Base-by-base conservation (phyloP, 2,888 invertebrate species). In the Drosophila birchii region DNA sequence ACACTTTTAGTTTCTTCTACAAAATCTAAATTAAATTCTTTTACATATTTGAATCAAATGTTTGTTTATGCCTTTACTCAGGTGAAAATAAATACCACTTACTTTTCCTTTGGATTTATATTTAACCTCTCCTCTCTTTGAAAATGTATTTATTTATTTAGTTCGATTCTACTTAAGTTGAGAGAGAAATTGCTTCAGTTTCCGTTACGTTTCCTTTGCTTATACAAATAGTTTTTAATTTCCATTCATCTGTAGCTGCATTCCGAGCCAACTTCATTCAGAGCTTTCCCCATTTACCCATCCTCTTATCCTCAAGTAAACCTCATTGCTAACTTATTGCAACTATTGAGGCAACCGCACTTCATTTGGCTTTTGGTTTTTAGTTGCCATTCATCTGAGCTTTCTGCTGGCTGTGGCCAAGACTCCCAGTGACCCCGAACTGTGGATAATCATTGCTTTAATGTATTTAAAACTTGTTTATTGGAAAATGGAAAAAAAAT, bases 281-380 rank as follows among this genome's bases (percentile, higher is more conserved):
- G n/a, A 9, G 58, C 58, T 51, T n/a, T 20, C 38, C 14, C 41
- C 18, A 11, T 9, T 32, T 14, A 44, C 43, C 18, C 16, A 20
- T 32, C 54, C 36, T 23, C 16, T 34, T 16, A n/a, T 16, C 9
- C 20, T 18, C 34, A 39, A 47, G 29, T n/a, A 66, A 66, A 43
- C 49, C 43, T 36, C 68, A 71, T 47, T 39, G 34, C 72, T 57
- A 71, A 68, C 49, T 60, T 47, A 70, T 55, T 69, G 16, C 56
- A 43, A 55, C 44, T 41, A 47, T 55, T 55, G 45, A 70, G 53
- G 64, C 54, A 69, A 69, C 70, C 64, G n/a, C 64, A 66, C 34
- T 66, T 51, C 51, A 66, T 66, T 59, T 57, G 56, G 63, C 36
- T 67, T 57, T 45, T 49, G 41, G 47, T 74, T 62, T 62, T 49